Base-by-base conservation (phyloP, 1,140 invertebrate genomes). In the Octopus sinensis region DNA sequence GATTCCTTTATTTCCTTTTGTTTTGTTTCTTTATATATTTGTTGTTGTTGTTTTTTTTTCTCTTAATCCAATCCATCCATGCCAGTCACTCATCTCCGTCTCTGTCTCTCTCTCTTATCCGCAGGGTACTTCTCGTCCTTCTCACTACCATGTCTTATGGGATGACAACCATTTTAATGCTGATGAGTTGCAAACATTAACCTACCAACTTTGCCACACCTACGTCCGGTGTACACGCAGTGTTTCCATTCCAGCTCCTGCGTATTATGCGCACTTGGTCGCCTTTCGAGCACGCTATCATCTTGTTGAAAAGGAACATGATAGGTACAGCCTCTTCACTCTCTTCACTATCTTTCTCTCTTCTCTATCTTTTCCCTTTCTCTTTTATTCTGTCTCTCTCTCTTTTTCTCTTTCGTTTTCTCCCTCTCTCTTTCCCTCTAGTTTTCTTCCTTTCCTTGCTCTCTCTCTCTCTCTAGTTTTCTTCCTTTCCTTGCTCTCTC, bases 111-210 rank as follows among this genome's bases (percentile, higher is more conserved):
- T 79, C 81, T 85, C n/a, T 75, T 80, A 87, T 86, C 68, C 82
- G n/a, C 85, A 99, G 96, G 98, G 98, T 87, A 99, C 98, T 81
- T 97, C 96, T 85, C 93, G 98, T 83, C 98, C 98, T 80, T 98
- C 96, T 6, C 98, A 99, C 92, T 99, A 99, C 92, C 98, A 99
- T 92, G 98, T 99, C 56, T 92, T 99, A 23, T 99, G 98, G 98
- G 98, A 99, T 92, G 98, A 99, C 93, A 99, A 99, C 91, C 95
- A 97, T 89, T 97, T 99, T 90, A 96, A 96, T 87, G 97, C 97
- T 13, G 98, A 99, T 92, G 98, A 99, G 92, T 93, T 99, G 77
- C 98, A 99, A 92, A 98, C 96, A 91, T 93, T 99, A 73, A 99
- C 98, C 56, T 99, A 99, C 92, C 98, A 99, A 92, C 92, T 99